These are phyloP conservation scores for Hylaea fasciaria DNA, from an alignment of 2,888 invertebrate species.

Conservation along the genomic window DNA sequence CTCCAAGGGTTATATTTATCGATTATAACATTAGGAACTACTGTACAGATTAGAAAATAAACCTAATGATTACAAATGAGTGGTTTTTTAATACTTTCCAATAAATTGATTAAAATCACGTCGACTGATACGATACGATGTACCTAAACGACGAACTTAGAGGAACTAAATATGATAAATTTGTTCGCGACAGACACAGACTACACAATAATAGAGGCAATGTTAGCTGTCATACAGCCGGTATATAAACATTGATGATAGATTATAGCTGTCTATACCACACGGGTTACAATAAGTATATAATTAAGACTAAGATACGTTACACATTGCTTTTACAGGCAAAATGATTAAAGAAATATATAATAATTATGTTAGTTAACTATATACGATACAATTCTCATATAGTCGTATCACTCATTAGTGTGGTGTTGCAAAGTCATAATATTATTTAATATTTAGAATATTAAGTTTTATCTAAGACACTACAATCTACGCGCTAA, in stretches of 20 bases:
- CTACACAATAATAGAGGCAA: constrained; percentile 42
- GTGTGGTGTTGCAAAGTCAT: constrained; percentile 80
- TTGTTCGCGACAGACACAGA: constrained; percentile 43
- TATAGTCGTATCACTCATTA: constrained; percentile 81
- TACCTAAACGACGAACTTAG: constrained; percentile 32
- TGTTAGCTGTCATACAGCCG: constrained; percentile 70
- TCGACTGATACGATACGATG: constrained; percentile 45
- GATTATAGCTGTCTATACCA: constrained; percentile 61
- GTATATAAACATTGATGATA: constrained; percentile 44
- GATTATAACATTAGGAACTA: constrained; percentile 83
- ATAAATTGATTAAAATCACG: constrained; percentile 58
- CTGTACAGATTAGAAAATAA: constrained; percentile 77
- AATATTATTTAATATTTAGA: constrained; percentile 80
- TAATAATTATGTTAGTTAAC: constrained; percentile 56
- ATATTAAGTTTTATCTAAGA: constrained; percentile 81
- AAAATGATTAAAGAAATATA: constrained; percentile 75
- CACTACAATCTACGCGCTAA: constrained; percentile 80
- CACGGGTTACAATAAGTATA: constrained; percentile 48
- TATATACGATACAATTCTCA: constrained; percentile 72
- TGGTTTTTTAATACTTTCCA: constrained; percentile 61
- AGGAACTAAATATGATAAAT: constrained; percentile 41
- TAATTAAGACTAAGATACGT: constrained; percentile 56
- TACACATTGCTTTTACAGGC: constrained; percentile 71
- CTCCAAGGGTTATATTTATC: constrained; percentile 78
- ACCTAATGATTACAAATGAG: constrained; percentile 53